Conservation (phyloP, 2,888 invertebrate species). For the Epirrhoe tristata region DNA sequence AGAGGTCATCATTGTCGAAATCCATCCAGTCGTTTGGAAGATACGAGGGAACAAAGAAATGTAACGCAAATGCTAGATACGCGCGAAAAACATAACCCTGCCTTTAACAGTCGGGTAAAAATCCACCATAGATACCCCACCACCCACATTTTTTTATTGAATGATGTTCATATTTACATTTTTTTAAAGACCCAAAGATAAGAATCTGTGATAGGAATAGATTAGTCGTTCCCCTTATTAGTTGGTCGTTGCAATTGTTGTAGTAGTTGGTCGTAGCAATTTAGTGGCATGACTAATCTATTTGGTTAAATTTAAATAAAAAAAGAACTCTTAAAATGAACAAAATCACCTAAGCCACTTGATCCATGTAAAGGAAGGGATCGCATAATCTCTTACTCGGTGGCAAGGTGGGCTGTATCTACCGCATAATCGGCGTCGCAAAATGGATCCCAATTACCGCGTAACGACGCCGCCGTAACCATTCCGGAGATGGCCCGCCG, state of each 20-base stretch:
- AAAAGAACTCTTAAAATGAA: constrained; percentile 11
- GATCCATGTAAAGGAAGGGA: constrained; percentile 29
- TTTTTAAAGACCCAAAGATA: not conserved
- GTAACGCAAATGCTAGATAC: too few relatives aligned
- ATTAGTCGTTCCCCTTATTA: too few relatives aligned
- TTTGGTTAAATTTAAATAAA: not conserved
- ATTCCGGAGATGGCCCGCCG: constrained; percentile 47
- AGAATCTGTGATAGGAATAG: not conserved
- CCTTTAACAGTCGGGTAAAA: too few relatives aligned
- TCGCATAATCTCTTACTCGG: constrained; percentile 42
- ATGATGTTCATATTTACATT: not conserved
- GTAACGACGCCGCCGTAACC: constrained; percentile 46
- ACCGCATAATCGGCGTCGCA: constrained; percentile 48
- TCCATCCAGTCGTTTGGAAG: too few relatives aligned
- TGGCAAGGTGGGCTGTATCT: constrained; percentile 43
- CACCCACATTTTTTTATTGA: too few relatives aligned
- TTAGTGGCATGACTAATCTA: not conserved
- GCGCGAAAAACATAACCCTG: too few relatives aligned
- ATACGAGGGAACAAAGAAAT: too few relatives aligned
- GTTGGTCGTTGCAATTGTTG: too few relatives aligned
- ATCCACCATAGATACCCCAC: too few relatives aligned
- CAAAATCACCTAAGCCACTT: constrained; percentile 12
- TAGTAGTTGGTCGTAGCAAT: not conserved
- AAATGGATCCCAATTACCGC: constrained; percentile 49
- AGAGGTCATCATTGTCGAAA: too few relatives aligned